Evolutionary conservation across 2,888 invertebrate species (phyloP).

Genomic region (Cecidostiba fungosa): DNA sequence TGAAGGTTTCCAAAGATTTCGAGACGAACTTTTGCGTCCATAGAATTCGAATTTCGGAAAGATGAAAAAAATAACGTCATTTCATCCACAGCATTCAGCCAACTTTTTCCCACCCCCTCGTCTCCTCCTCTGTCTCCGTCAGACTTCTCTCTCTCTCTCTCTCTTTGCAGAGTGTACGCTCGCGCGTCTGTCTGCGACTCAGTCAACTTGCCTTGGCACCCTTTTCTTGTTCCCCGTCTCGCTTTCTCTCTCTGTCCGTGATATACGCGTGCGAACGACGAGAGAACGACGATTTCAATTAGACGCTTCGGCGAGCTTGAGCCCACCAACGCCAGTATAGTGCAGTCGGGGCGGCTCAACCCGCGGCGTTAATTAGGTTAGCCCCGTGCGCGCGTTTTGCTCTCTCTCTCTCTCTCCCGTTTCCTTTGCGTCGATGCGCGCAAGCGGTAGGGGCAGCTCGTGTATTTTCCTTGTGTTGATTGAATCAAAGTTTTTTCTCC

Average conservation of each 20-base stretch:
- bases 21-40: neutral
- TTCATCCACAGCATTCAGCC: neutral
- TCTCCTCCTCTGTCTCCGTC: slow-evolving; percentile 39
- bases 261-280: slow-evolving; percentile 62
- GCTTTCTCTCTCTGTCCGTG: slow-evolving; percentile 33
- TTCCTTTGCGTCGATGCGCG: slow-evolving; percentile 17
- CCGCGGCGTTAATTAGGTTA: slow-evolving; percentile 63
- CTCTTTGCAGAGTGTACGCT: neutral
- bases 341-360: slow-evolving; percentile 4
- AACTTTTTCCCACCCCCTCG: slow-evolving; percentile 25
- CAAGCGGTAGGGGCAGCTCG: neutral
- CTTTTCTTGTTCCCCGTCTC: slow-evolving; percentile 47
- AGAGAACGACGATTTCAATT: slow-evolving; percentile 66
- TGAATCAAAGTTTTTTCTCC: neutral
- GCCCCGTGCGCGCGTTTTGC: slow-evolving; percentile 10
- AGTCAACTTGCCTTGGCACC: slow-evolving; percentile 50
- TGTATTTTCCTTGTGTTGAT: neutral
- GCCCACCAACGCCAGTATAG: slow-evolving; percentile 36
- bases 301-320: slow-evolving; percentile 62
- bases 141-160: slow-evolving; percentile 13
- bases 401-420: neutral
- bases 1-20: slow-evolving; percentile 9
- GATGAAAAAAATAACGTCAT: neutral
- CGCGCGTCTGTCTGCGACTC: slow-evolving; percentile 37
- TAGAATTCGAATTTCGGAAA: too few relatives aligned